Evolutionary conservation across 37 sponge, comb jelly and placozoan species (phyloP).

Genomic region (Corticium candelabrum): DNA sequence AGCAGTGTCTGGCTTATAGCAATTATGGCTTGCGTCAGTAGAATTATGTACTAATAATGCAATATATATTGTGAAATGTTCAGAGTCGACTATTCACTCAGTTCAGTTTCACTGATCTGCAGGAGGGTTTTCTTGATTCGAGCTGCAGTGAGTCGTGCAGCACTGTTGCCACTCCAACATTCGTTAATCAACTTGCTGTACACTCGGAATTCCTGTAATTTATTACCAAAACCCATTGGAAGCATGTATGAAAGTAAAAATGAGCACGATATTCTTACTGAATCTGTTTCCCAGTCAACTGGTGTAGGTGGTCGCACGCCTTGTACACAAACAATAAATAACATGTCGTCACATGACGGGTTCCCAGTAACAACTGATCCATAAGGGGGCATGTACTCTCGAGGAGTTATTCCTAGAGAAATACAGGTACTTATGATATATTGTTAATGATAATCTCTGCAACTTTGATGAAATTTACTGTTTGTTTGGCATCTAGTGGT

Average conservation of each 20-base stretch:
- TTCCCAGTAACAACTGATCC: background rate
- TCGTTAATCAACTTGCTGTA: conserved; percentile 21
- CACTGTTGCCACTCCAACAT: conserved; percentile 36
- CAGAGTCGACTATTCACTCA: background rate
- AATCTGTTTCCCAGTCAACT: too few relatives aligned
- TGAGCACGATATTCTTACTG: too few relatives aligned
- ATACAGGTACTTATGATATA: background rate
- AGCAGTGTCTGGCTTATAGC: too few relatives aligned
- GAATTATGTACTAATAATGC: too few relatives aligned
- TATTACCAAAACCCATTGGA: too few relatives aligned
- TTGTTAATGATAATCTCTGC: too few relatives aligned
- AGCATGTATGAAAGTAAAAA: too few relatives aligned
- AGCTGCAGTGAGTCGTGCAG: conserved; percentile 38
- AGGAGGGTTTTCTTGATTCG: conserved; percentile 48
- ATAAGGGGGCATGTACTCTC: background rate
- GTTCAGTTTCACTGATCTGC: background rate
- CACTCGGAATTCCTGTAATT: too few relatives aligned
- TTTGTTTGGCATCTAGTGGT: conserved; percentile 17
- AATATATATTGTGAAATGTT: background rate
- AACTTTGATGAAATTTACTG: too few relatives aligned
- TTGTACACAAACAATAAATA: background rate
- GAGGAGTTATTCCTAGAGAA: background rate
- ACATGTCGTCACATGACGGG: background rate
- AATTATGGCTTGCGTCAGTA: too few relatives aligned
- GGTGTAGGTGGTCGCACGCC: too few relatives aligned